Evolutionary conservation across 2,113 vertebrate genomes (phyloP).

Genomic region (Hylia prasina): DNA sequence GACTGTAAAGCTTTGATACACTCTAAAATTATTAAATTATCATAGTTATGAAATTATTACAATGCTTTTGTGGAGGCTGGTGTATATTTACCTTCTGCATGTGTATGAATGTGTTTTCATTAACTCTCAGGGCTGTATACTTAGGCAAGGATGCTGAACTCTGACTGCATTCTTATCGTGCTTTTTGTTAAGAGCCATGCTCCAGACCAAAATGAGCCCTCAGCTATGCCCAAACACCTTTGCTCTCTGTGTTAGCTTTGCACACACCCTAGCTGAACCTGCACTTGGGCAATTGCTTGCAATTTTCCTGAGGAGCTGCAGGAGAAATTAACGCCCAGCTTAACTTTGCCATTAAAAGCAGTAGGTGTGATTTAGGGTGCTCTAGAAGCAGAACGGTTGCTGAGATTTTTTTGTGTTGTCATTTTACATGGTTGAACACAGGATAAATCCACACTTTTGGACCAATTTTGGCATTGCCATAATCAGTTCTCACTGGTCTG

Average conservation of each 20-base stretch:
- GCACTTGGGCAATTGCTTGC: not conserved
- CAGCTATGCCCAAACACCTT: not conserved
- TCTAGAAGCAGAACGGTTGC: not conserved
- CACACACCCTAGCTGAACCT: not conserved
- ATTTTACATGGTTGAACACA: not conserved
- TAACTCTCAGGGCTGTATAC: not conserved
- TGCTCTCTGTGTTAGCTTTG: not conserved
- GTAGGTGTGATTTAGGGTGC: not conserved
- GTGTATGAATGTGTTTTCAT: not conserved
- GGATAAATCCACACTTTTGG: not conserved
- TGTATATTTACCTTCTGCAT: not conserved
- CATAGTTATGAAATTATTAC: not conserved
- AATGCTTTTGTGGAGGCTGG: not conserved
- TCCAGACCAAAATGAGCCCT: not conserved
- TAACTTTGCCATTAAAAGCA: not conserved
- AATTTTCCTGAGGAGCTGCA: not conserved
- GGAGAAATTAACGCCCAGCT: not conserved
- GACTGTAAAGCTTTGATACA: not conserved
- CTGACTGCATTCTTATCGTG: not conserved
- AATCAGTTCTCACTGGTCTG: rapidly evolving
- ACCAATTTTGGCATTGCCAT: not conserved
- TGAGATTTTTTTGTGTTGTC: not conserved
- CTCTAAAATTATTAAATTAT: not conserved
- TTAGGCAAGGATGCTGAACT: not conserved
- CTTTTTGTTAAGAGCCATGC: not conserved